Base-by-base conservation (phyloP, 2,888 invertebrate species). In the Omphaloscelis lunosa region DNA sequence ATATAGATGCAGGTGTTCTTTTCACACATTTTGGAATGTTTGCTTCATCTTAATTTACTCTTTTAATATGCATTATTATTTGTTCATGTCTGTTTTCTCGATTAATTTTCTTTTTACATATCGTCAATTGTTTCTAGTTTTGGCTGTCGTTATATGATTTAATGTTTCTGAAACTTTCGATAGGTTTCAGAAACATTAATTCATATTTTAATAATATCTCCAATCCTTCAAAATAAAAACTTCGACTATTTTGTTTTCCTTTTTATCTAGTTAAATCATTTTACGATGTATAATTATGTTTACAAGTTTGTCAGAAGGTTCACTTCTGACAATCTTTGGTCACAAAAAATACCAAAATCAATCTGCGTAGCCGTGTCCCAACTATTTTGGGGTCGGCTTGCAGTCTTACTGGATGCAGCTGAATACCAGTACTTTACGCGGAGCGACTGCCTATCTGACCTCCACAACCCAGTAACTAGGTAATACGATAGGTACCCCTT, bases 1-100 rank as follows among this genome's bases (percentile, higher is more conserved):
- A n/a, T n/a, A n/a, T n/a, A n/a, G n/a, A n/a, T 41, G 1, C 15
- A 70, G 20, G 8, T 79, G 41, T 79, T 41, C 4, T 75, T 20
- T 79, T 69, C 5, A 17, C 5, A 27, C 1, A 51, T 39, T 70
- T 56, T 20, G 23, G 27, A 12, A 9, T 20, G 39, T 58, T 67
- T 48, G 23, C 48, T 20, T 78, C 15, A 17, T 51, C 61, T 34
- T 34, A 17, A 69, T 68, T 41, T 29, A 8, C 15, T 6, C 7
- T 79, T 79, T 53, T 15, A 53, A 41, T 41, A 70, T 17, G 29
- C 3, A 53, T 29, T 5, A 0, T 53, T 6, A 20, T 12, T 45
- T 27, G 0, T 39, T 5, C 17, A 41, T 3, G 11, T 27, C 20
- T 27, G 65, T 11, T 41, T 20, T 2, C 27, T 34, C 12, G 12